Percentiles rank a stretch among this genome's conserved stretches.
Conservation (phyloP, 1,140 invertebrate species). For the Chelonus insularis region DNA sequence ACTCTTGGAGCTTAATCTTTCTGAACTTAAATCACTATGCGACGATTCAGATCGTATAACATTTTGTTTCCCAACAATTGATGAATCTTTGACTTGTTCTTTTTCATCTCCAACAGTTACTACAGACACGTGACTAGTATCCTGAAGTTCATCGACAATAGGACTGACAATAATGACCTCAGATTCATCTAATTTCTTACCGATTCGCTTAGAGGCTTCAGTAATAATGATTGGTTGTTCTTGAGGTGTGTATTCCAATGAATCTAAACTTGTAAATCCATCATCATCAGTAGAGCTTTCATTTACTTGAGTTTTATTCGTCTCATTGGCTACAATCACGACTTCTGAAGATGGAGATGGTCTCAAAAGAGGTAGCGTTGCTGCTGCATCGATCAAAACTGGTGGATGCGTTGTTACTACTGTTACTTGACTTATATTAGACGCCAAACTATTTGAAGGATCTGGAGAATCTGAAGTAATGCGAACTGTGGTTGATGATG, state of each 20-base stretch:
- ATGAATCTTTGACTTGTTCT: conserved; percentile 72
- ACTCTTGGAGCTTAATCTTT: conserved; percentile 41
- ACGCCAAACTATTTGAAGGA: conserved; percentile 69
- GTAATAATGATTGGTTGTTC: conserved; percentile 58
- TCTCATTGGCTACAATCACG: conserved; percentile 76
- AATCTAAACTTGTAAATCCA: conserved; percentile 71
- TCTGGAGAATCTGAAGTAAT: conserved; percentile 64
- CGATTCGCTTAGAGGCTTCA: conserved; percentile 50
- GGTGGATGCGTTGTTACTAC: conserved; percentile 81
- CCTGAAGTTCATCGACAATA: conserved; percentile 59
- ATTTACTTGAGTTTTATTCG: conserved; percentile 68
- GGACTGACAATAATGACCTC: conserved; percentile 78
- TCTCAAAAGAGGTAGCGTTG: conserved; percentile 47
- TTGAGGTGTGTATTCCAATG: conserved; percentile 68
- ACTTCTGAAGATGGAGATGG: conserved; percentile 65
- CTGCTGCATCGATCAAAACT: conserved; percentile 65
- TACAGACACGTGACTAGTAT: conserved; percentile 86
- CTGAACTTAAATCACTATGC: conserved; percentile 39
- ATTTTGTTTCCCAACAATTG: conserved; percentile 48
- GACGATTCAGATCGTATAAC: conserved; percentile 42
- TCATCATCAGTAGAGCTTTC: conserved; percentile 75
- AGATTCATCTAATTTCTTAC: conserved; percentile 76
- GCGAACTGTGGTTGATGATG: conserved; percentile 65
- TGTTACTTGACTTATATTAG: conserved; percentile 74
- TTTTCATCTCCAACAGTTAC: conserved; percentile 83